A percentile compares a stretch with the other conserved stretches of the same genome.
phyloP scores from a whole-genome alignment of 2,797 vertebrate species.

The Okamejei kenojei region DNA sequence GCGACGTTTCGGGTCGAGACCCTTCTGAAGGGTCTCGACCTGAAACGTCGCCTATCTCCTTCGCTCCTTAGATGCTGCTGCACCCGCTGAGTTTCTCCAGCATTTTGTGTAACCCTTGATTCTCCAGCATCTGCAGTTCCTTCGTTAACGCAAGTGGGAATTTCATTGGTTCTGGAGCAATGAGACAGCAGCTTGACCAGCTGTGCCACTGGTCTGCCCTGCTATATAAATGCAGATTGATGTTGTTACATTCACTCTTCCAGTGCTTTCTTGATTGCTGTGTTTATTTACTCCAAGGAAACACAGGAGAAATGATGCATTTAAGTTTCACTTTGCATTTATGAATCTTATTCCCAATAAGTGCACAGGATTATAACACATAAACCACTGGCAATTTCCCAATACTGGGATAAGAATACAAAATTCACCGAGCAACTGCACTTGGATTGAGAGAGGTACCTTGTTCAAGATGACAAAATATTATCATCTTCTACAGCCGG shows the following conservation, averaged over 20 bases:
- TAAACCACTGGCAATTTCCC: neutral
- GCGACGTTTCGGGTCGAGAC: too few relatives aligned
- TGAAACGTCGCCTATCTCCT: too few relatives aligned
- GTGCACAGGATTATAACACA: neutral
- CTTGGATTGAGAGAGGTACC: neutral
- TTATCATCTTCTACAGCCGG: neutral
- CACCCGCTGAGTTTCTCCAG: too few relatives aligned
- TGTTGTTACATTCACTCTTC: neutral
- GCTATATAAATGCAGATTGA: too few relatives aligned
- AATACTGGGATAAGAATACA: neutral
- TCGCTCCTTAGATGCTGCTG: too few relatives aligned
- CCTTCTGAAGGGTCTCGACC: too few relatives aligned
- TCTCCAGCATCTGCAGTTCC: too few relatives aligned
- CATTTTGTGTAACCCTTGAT: too few relatives aligned
- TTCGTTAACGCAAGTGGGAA: too few relatives aligned
- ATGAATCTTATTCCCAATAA: neutral
- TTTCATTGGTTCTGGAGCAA: too few relatives aligned
- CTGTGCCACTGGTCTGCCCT: too few relatives aligned
- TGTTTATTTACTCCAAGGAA: neutral
- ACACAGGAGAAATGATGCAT: neutral
- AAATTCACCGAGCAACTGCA: neutral
- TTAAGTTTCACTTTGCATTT: neutral
- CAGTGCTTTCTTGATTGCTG: neutral
- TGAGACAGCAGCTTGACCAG: too few relatives aligned
- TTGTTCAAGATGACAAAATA: neutral